Percentiles rank a stretch among this genome's conserved stretches.
Conservation (phyloP, 2,113 vertebrate genomes). For the Rhombomys opimus region DNA sequence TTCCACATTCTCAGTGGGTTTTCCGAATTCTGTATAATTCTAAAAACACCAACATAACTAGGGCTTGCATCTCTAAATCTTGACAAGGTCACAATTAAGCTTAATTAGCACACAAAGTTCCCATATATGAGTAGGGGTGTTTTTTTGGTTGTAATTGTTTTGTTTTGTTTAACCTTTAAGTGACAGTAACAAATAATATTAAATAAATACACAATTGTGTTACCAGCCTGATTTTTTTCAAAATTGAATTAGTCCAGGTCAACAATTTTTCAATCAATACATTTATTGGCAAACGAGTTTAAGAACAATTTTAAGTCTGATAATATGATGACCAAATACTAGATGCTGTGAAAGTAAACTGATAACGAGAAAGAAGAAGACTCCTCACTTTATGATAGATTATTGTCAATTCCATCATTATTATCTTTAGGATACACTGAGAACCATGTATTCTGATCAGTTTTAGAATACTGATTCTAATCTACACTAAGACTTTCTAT, state of each 20-base stretch:
- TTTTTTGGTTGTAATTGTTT: background rate
- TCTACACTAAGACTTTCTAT: background rate
- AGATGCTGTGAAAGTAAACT: background rate
- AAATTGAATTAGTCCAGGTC: background rate
- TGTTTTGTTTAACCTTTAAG: background rate
- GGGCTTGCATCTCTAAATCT: background rate
- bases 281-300: background rate
- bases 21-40: background rate
- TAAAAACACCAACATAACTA: no score
- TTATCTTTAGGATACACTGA: background rate
- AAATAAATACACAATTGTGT: background rate
- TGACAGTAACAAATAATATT: background rate
- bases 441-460: background rate
- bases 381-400: background rate
- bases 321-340: background rate
- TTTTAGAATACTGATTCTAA: constrained; percentile 2
- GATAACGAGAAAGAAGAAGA: background rate
- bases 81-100: background rate
- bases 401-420: background rate
- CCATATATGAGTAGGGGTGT: background rate
- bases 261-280: background rate
- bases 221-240: background rate
- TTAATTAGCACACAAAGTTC: background rate
- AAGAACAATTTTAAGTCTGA: background rate
- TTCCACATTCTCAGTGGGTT: background rate